Evolutionary conservation across 2,888 invertebrate genomes (phyloP), one percentile per base, ranked within the genome.

Genomic region (Merodon equestris): DNA sequence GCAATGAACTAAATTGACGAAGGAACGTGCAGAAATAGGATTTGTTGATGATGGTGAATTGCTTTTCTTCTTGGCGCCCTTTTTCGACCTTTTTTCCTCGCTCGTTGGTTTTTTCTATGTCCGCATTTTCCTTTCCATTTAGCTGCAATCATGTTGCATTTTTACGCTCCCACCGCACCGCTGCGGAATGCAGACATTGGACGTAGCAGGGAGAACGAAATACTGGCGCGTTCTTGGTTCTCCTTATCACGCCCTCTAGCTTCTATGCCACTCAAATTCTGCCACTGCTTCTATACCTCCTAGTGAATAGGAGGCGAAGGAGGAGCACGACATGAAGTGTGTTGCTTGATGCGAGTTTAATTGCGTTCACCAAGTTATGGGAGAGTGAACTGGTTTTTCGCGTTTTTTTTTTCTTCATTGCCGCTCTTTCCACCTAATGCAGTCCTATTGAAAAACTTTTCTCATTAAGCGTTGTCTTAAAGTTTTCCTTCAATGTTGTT

Each of bases 391-490:
- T 53, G 57, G 13, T 47, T 57, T 14, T 15, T n/a, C 18, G 27
- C 7, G 27, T 27, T 27, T 27, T 27, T 27, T 7, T 27, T 27
- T 27, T 27, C 7, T 2, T 27, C 7, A 27, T 27, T 27, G 3
- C 27, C 7, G 27, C 27, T 7, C 44, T 53, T 50, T 19, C 64
- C 64, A 77, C 57, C 77, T 63, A 40, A 56, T 64, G 50, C 38
- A 27, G 67, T 68, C 58, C 74, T 66, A 81, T 75, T 75, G 66
- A 71, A 75, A 81, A 81, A 81, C 45, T 81, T 81, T 81, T 81
- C 81, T 81, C 81, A 75, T 81, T 81, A 75, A 81, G 74, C 68
- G 74, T 64, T 79, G 74, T 74, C 64, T 60, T 60, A 60, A 79
- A 70, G 68, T 77, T 73, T 77, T 70, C 57, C 51, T 60, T 34